Conservation (phyloP, 2,888 invertebrate species). For the Lobophora halterata region DNA sequence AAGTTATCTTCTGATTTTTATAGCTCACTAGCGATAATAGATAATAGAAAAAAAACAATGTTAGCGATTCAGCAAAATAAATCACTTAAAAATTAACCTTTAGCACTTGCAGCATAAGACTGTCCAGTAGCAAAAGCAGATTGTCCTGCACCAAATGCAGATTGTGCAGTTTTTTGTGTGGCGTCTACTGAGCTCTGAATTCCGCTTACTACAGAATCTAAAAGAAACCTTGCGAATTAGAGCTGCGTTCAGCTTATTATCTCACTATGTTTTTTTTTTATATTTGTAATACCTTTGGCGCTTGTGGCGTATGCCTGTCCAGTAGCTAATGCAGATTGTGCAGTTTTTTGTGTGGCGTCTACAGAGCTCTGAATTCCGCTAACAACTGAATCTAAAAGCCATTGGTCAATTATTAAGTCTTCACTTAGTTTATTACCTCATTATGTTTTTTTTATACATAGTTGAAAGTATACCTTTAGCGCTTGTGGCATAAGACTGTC, state of each 20-base stretch:
- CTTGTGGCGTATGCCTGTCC: slow-evolving; percentile 46
- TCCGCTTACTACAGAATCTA: slow-evolving; percentile 56
- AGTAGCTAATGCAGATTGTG: slow-evolving; percentile 48
- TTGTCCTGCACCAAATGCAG: slow-evolving; percentile 46
- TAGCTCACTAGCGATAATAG: no score
- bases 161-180: slow-evolving; percentile 51
- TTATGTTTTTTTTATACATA: not conserved
- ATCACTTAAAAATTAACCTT: slow-evolving; percentile 38
- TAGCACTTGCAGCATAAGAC: slow-evolving; percentile 47
- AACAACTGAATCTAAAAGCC: slow-evolving; percentile 60
- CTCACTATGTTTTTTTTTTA: no score
- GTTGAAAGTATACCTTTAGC: slow-evolving; percentile 44
- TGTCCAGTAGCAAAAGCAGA: slow-evolving; percentile 49
- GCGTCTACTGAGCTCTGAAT: slow-evolving; percentile 47
- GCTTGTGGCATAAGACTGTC: slow-evolving; percentile 47
- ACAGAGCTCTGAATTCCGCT: slow-evolving; percentile 46
- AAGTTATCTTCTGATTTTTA: no score
- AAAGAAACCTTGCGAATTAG: no score
- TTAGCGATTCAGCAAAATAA: no score
- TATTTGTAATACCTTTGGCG: slow-evolving; percentile 12
- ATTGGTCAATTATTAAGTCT: no score
- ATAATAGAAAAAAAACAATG: no score
- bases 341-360: slow-evolving; percentile 50
- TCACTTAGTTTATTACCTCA: no score
- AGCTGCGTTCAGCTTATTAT: no score